Base-by-base conservation (phyloP, 2,888 invertebrate species). In the Thysanoteuthis rhombus region DNA sequence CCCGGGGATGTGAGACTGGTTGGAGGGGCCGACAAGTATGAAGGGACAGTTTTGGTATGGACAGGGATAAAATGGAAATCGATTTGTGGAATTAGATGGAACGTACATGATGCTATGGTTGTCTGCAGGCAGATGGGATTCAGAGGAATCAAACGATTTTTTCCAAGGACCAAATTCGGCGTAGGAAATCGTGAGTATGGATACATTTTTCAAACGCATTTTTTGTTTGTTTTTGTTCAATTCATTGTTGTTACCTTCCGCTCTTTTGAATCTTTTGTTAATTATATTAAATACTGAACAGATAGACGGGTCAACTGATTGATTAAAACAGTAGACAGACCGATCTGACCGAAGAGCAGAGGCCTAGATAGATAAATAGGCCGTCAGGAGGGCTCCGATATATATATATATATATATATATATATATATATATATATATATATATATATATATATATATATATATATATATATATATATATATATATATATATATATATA, bases 1-100 rank as follows among this genome's bases (percentile, higher is more conserved):
- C 45, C 92, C 92, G 92, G 92, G 42, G 92, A 92, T 92, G 92
- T 92, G 42, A 32, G 39, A 40, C 45, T 92, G 45, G 25, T 45
- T 22, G 92, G 92, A 10, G 92, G 92, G 6, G 32, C 16, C 45
- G n/a, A 92, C 36, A 92, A 92, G 38, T 92, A 92, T 32, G 92
- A 92, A 92, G 92, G 92, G 42, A n/a, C 92, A 40, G 92, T 92
- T 32, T 32, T 92, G 45, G 92, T 92, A 16, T n/a, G n/a, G n/a
- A 45, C 92, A 6, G n/a, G 92, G 32, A 45, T 42, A 42, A 16
- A n/a, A 19, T 92, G 92, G 92, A 92, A 92, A 45, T 40, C 92
- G n/a, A 45, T 92, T 4, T 92, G 92, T 12, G 92, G 92, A 45
- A n/a, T 45, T 16, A 45, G 45, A 42, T 92, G 92, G 92, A 22